Evolutionary conservation across 2,888 invertebrate genomes (phyloP).

Genomic region (Macaria liturata): DNA sequence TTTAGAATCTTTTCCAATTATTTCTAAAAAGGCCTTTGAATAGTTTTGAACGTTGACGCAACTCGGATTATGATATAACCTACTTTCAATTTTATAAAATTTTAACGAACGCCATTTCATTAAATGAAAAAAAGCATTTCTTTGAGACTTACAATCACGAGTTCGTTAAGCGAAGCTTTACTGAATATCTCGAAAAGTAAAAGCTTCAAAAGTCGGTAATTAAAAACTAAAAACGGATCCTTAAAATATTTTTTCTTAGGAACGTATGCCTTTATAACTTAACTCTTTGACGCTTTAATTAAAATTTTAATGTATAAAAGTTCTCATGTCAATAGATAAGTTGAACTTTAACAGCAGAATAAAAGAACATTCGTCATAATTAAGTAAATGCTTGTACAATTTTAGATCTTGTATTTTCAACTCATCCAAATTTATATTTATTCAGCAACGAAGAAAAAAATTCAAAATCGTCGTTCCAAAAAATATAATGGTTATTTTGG

Average conservation of each 20-base stretch:
- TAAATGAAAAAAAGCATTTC: conserved; percentile 57
- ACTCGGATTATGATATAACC: conserved; percentile 11
- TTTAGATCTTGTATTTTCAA: too few species aligned
- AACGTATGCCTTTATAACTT: conserved; percentile 35
- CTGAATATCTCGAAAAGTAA: conserved; percentile 56
- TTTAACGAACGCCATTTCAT: conserved; percentile 63
- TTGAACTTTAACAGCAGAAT: too few species aligned
- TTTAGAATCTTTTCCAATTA: too few species aligned
- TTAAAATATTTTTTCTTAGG: conserved; percentile 50
- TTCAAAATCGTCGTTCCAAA: too few species aligned
- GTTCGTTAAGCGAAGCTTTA: conserved; percentile 70
- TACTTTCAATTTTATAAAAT: conserved; percentile 34
- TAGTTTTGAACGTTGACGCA: too few species aligned
- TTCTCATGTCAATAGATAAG: conserved; percentile 1
- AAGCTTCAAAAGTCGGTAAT: conserved; percentile 59
- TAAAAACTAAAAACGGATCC: conserved; percentile 62
- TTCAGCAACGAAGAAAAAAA: too few species aligned
- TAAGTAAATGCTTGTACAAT: too few species aligned
- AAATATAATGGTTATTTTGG: conserved; percentile 16
- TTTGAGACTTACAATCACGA: conserved; percentile 70
- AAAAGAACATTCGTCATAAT: too few species aligned
- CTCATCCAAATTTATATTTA: too few species aligned
- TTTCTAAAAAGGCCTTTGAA: too few species aligned
- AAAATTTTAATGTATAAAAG: background rate
- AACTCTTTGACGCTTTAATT: background rate